These are phyloP conservation scores for Mormyrus iriodes DNA, from an alignment of 2,113 vertebrate genomes.

Conservation along the genomic window DNA sequence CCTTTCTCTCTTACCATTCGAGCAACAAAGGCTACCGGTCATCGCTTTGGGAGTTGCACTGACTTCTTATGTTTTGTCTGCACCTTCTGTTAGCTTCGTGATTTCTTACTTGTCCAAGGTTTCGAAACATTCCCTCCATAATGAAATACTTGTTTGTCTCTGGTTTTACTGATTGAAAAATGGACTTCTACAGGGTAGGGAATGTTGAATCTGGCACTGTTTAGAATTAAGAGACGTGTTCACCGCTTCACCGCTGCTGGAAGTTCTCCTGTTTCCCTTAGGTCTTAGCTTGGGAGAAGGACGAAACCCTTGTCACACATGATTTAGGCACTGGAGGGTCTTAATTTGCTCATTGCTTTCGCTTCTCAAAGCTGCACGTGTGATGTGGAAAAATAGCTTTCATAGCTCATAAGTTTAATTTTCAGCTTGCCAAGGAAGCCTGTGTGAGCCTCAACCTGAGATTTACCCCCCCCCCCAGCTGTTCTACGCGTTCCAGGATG, in stretches of 20 bases:
- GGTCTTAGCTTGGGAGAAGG: background rate
- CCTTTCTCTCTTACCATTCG: background rate
- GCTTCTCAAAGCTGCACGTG: background rate
- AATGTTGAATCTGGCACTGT: background rate
- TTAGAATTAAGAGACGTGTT: background rate
- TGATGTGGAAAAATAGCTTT: background rate
- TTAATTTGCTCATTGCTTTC: background rate
- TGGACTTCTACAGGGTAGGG: background rate
- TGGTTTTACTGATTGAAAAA: background rate
- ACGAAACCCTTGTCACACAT: background rate
- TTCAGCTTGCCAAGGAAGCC: background rate
- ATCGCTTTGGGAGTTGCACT: background rate
- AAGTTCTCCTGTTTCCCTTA: background rate
- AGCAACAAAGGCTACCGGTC: background rate
- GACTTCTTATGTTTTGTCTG: background rate
- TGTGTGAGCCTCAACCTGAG: background rate
- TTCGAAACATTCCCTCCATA: background rate
- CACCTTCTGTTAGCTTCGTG: background rate
- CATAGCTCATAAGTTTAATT: background rate
- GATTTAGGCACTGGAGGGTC: background rate
- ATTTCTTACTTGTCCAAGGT: background rate
- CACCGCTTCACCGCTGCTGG: background rate
- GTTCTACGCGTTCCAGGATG: conserved; percentile 97
- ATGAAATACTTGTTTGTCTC: background rate
- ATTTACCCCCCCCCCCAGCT: conserved; percentile 58